A percentile compares a stretch with the other conserved stretches of the same genome.
phyloP scores from a whole-genome alignment of 2,113 vertebrate genomes.

The Cyrtonyx montezumae region DNA sequence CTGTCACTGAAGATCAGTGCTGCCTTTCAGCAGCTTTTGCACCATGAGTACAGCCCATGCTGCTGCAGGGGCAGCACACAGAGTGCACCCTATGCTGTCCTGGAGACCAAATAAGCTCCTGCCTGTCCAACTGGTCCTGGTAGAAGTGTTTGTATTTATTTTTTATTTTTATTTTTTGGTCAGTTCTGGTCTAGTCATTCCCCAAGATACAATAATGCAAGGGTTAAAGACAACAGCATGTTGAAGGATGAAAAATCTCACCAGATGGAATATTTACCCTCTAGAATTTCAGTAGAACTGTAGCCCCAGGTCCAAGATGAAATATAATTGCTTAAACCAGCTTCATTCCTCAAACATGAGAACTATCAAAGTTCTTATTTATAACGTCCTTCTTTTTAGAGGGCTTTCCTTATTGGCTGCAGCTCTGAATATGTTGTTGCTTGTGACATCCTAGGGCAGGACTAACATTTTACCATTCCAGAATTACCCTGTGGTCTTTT shows the following conservation, averaged over 20 bases:
- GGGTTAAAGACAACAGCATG: not conserved
- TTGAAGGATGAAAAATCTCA: not conserved
- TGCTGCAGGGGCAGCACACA: not conserved
- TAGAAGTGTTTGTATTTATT: not conserved
- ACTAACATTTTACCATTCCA: not conserved
- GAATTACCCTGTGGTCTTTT: not conserved
- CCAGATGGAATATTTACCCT: not conserved
- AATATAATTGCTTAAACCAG: not conserved
- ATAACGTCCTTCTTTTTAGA: not conserved
- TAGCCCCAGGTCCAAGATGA: not conserved
- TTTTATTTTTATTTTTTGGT: too few species aligned
- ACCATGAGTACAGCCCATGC: not conserved
- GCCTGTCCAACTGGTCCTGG: not conserved
- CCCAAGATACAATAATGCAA: not conserved
- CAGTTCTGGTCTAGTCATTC: not conserved
- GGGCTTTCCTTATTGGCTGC: not conserved
- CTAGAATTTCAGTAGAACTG: not conserved
- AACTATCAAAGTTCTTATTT: not conserved
- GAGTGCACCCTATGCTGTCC: not conserved
- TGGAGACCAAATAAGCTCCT: too few species aligned
- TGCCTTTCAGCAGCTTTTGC: not conserved
- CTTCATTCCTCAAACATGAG: not conserved
- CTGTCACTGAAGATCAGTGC: not conserved
- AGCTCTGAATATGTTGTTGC: not conserved
- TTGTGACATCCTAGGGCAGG: not conserved